Conservation (phyloP, 2,888 invertebrate genomes). For the Meganola albula region DNA sequence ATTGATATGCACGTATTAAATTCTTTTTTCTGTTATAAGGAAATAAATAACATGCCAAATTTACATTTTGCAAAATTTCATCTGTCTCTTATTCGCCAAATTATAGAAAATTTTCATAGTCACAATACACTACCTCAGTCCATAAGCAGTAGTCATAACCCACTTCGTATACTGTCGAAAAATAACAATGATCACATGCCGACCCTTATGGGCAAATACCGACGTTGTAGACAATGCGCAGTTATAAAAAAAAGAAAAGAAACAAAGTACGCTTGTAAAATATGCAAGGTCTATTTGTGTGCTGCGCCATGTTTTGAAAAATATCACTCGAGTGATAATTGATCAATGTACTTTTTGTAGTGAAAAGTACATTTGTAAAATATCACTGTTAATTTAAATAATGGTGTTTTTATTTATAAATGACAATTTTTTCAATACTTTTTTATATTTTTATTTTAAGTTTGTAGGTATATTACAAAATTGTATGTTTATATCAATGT, state of each 20-base stretch:
- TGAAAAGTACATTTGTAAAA: conserved; percentile 8
- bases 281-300: conserved; percentile 16
- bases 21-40: conserved; percentile 7
- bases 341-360: conserved; percentile 7
- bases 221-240: conserved; percentile 13
- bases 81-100: conserved; percentile 11
- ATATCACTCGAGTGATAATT: conserved; percentile 9
- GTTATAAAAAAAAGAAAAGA: conserved; percentile 11
- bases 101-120: conserved; percentile 13
- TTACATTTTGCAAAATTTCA: conserved; percentile 12
- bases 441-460: conserved; percentile 8
- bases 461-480: conserved; percentile 7
- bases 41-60: conserved; percentile 9
- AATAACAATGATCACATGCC: conserved; percentile 12
- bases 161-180: conserved; percentile 10
- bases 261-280: conserved; percentile 12
- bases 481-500: conserved; percentile 9
- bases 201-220: conserved; percentile 9
- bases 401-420: conserved; percentile 8
- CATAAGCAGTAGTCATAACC: conserved; percentile 9
- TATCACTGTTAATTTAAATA: conserved; percentile 9
- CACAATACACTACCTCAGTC: conserved; percentile 4
- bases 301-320: conserved; percentile 10
- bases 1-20: conserved; percentile 13
- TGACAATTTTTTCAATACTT: conserved; percentile 7